A percentile compares a stretch with the other conserved stretches of the same genome.
Conservation (phyloP, 2,797 vertebrate genomes). For the Fistularia tabacaria region DNA sequence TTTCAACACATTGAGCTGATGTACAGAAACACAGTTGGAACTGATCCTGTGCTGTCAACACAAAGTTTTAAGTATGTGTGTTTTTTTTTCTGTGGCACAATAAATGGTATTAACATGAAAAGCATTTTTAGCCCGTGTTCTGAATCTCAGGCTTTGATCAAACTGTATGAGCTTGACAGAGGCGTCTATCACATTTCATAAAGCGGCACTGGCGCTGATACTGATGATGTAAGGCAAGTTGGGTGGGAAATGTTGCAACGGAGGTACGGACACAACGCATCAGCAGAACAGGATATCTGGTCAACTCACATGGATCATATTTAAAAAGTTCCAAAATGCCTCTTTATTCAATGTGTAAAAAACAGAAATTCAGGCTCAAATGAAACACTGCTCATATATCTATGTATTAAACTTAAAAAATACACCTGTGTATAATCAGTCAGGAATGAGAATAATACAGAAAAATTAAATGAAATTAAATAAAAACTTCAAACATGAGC, state of each 20-base stretch:
- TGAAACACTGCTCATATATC: slow-evolving; percentile 9
- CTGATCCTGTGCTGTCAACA: slow-evolving; percentile 70
- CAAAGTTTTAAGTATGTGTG: slow-evolving; percentile 45
- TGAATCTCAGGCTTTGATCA: slow-evolving; percentile 1
- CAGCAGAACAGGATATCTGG: slow-evolving; percentile 42
- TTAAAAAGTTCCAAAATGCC: slow-evolving; percentile 14
- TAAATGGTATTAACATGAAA: slow-evolving; percentile 35
- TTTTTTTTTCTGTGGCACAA: slow-evolving; percentile 27
- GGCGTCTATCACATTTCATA: slow-evolving; percentile 36
- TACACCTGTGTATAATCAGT: slow-evolving; percentile 33
- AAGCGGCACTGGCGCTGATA: slow-evolving; percentile 21
- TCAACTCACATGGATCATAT: slow-evolving; percentile 37
- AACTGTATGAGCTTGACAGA: slow-evolving; percentile 19
- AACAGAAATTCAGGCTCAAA: slow-evolving; percentile 21
- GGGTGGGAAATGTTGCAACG: slow-evolving; percentile 24
- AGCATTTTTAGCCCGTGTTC: slow-evolving; percentile 18
- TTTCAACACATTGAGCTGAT: slow-evolving; percentile 68
- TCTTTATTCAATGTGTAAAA: slow-evolving; percentile 13
- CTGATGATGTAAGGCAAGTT: slow-evolving; percentile 33
- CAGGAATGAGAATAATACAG: slow-evolving; percentile 1
- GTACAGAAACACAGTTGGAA: slow-evolving; percentile 61
- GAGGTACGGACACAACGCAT: slow-evolving; percentile 23
- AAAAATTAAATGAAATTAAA: slow-evolving; percentile 1
- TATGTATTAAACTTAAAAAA: slow-evolving; percentile 39
- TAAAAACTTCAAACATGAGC: slow-evolving; percentile 4